Evolutionary conservation across 2,888 invertebrate species (phyloP).

Genomic region (Hedya salicella): DNA sequence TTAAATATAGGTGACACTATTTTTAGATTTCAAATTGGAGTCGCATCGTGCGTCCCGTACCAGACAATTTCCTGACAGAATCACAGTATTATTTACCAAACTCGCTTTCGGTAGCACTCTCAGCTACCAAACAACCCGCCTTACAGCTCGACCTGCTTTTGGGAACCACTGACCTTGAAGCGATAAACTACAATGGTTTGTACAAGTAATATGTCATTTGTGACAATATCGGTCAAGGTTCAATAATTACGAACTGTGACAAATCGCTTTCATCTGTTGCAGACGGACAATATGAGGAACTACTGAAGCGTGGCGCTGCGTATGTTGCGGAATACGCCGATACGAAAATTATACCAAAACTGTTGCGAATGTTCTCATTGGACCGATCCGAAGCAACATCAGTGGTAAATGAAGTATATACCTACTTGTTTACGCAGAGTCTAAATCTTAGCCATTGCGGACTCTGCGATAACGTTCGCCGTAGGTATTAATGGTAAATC

Average conservation of each 20-base stretch:
- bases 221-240: constrained; percentile 37
- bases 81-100: constrained; percentile 86
- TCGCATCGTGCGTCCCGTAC: constrained; percentile 85
- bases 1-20: constrained; percentile 1
- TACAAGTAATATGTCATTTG: constrained; percentile 34
- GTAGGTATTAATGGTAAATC: too few species aligned
- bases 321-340: constrained; percentile 85
- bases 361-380: constrained; percentile 74
- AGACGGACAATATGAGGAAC: constrained; percentile 85
- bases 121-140: constrained; percentile 78
- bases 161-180: constrained; percentile 88
- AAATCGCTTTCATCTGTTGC: constrained; percentile 54
- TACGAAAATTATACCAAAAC: constrained; percentile 84
- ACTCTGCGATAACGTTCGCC: too few species aligned
- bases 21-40: constrained; percentile 85
- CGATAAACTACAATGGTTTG: constrained; percentile 84
- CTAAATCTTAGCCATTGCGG: too few species aligned
- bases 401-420: constrained; percentile 54
- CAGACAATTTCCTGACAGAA: constrained; percentile 86
- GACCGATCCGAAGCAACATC: constrained; percentile 57
- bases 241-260: constrained; percentile 21
- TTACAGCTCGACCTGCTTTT: constrained; percentile 87
- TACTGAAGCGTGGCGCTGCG: constrained; percentile 82
- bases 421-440: too few species aligned
- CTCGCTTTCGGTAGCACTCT: constrained; percentile 81